These are phyloP conservation scores for Aurelia aurita DNA, from an alignment of 30 jellyfish, hydroid and myxozoan genomes.

Conservation along the genomic window DNA sequence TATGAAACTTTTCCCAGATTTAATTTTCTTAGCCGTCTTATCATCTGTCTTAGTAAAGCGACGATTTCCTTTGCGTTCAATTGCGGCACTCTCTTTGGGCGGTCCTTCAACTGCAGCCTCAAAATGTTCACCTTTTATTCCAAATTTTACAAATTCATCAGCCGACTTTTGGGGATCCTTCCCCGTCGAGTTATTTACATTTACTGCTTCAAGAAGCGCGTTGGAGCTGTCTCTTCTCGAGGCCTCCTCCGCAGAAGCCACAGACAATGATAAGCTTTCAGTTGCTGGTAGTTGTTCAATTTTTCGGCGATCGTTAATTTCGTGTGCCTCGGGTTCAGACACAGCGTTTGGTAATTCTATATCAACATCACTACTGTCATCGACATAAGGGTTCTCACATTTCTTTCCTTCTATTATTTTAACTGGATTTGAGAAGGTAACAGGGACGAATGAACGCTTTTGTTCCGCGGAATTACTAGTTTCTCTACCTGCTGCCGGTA, in stretches of 20 bases:
- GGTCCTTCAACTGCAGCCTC: background rate
- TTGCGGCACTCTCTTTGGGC: background rate
- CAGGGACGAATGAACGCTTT: background rate
- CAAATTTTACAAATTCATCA: background rate
- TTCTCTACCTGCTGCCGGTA: too few species aligned
- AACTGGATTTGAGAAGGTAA: slow-evolving; percentile 38
- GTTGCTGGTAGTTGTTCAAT: background rate
- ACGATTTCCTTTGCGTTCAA: slow-evolving; percentile 31
- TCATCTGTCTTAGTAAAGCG: slow-evolving; percentile 30
- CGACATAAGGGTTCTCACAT: background rate
- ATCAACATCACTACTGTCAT: background rate
- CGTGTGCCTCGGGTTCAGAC: background rate
- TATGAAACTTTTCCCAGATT: slow-evolving; percentile 61
- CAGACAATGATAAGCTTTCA: background rate
- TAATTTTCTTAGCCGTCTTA: slow-evolving; percentile 8
- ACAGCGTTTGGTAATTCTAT: background rate
- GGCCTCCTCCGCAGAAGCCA: background rate
- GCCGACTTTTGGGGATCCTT: background rate
- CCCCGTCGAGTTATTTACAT: background rate
- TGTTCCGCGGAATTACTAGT: too few species aligned
- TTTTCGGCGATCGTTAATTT: background rate
- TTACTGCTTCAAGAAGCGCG: background rate
- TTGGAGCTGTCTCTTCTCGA: background rate
- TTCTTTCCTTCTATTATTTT: slow-evolving; percentile 33
- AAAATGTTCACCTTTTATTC: background rate